Base-by-base conservation (phyloP, 2,113 vertebrate genomes). In the Misgurnus mizolepis region DNA sequence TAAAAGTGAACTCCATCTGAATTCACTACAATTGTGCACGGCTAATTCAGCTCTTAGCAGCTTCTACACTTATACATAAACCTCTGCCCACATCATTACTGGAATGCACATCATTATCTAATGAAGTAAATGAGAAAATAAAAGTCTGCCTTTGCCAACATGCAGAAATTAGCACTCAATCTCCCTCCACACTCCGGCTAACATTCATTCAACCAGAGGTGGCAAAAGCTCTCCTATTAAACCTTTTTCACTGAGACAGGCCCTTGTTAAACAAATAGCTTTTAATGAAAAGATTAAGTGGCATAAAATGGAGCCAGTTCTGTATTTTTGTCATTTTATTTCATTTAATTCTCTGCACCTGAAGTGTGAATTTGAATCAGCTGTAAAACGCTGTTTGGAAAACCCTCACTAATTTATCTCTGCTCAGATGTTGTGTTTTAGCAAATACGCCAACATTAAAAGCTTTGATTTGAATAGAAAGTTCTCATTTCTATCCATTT, bases 221-320 rank as follows among this genome's bases (percentile, higher is more conserved):
- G 85, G 80, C 64, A 88, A 88, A 88, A 88, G 85, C 85, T 81
- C 82, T 73, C 9, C 40, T 58, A 7, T 80, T 18, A 40, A 83
- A 85, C 80, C 62, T 66, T 15, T 74, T 56, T 83, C 58, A 70
- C 66, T n/a, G 58, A 65, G 53, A 49, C 78, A 79, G 53, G n/a
- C 55, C 49, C 41, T 65, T 60, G 67, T 27, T 27, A 60, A 49
- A 72, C 72, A 76, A 76, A 82, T 85, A 61, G 50, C 58, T 70
- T 72, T 68, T 75, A 58, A 83, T 74, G 50, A 78, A 70, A 68
- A 17, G n/a, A 71, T 8, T 55, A 39, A 58, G n/a, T n/a, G 41
- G 34, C 18, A 66, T 53, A 58, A 73, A 74, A 73, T 81, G 75
- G 49, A 50, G 70, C 45, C 80, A 81, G 67, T 62, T 80, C 77